phyloP scores from a whole-genome alignment of 2,888 invertebrate species.

The Napeogenes sylphis region DNA sequence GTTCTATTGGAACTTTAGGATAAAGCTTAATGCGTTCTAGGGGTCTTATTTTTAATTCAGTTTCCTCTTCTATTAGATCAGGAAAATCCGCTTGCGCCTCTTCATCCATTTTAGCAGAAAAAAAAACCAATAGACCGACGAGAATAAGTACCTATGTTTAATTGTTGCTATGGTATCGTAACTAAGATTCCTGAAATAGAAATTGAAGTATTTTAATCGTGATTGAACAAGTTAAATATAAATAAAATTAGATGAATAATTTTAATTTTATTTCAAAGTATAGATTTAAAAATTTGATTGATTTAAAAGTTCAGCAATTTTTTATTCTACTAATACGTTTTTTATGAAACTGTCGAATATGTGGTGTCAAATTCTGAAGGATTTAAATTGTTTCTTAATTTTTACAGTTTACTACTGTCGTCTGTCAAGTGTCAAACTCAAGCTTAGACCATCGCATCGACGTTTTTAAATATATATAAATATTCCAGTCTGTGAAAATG shows the following conservation, averaged over 20 bases:
- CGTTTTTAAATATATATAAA: slow-evolving; percentile 21
- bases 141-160: slow-evolving; percentile 3
- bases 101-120: slow-evolving; percentile 37
- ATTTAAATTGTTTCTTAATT: background rate
- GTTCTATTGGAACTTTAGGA: slow-evolving; percentile 64
- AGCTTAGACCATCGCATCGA: background rate
- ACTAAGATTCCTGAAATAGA: background rate
- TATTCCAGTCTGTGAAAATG: slow-evolving; percentile 46
- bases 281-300: no score
- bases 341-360: background rate
- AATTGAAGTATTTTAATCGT: background rate
- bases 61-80: slow-evolving; percentile 46
- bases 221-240: no score
- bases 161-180: slow-evolving; percentile 17
- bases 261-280: no score
- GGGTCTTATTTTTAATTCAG: slow-evolving; percentile 55
- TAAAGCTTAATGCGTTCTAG: slow-evolving; percentile 59
- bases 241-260: no score
- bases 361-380: background rate
- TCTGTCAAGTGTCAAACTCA: slow-evolving; percentile 7
- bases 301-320: background rate
- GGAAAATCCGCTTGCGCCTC: slow-evolving; percentile 61
- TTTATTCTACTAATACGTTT: background rate
- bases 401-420: no score
- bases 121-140: background rate